These are phyloP conservation scores for Festucalex cinctus DNA, from an alignment of 2,113 vertebrate species.

Conservation along the genomic window DNA sequence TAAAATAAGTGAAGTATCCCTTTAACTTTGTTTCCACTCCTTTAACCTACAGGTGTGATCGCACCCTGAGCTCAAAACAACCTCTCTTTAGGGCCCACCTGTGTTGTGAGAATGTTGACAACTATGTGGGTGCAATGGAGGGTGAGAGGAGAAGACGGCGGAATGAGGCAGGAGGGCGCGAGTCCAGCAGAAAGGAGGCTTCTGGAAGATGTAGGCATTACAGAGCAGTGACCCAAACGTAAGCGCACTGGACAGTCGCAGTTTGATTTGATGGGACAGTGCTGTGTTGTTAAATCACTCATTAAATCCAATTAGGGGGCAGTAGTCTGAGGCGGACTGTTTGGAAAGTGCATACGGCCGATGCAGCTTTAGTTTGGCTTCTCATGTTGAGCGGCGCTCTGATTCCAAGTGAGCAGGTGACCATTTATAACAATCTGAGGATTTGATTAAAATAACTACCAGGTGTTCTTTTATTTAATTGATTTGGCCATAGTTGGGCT, in stretches of 20 bases:
- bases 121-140: constrained; percentile 7
- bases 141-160: constrained; percentile 25
- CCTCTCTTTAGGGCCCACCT: background rate
- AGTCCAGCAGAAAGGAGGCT: constrained; percentile 18
- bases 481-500: background rate
- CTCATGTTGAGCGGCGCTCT: constrained; percentile 16
- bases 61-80: constrained; percentile 17
- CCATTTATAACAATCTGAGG: constrained; percentile 40
- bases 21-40: background rate
- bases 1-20: too few species aligned
- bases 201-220: constrained; percentile 32
- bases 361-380: constrained; percentile 12
- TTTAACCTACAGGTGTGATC: constrained; percentile 35
- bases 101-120: constrained; percentile 17
- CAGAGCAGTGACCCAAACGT: constrained; percentile 59
- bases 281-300: constrained; percentile 74
- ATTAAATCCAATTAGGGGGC: constrained; percentile 77
- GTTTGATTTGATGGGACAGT: constrained; percentile 68
- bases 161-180: background rate
- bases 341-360: constrained; percentile 12
- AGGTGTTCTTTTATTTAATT: background rate
- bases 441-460: constrained; percentile 4
- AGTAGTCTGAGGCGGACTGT: constrained; percentile 30
- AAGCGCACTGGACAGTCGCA: constrained; percentile 56
- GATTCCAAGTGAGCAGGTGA: constrained; percentile 42